Percentiles rank a stretch among this genome's conserved stretches.
Evolutionary conservation across 2,797 vertebrate genomes (phyloP).

Genomic region (Crocodylus rhombifer): DNA sequence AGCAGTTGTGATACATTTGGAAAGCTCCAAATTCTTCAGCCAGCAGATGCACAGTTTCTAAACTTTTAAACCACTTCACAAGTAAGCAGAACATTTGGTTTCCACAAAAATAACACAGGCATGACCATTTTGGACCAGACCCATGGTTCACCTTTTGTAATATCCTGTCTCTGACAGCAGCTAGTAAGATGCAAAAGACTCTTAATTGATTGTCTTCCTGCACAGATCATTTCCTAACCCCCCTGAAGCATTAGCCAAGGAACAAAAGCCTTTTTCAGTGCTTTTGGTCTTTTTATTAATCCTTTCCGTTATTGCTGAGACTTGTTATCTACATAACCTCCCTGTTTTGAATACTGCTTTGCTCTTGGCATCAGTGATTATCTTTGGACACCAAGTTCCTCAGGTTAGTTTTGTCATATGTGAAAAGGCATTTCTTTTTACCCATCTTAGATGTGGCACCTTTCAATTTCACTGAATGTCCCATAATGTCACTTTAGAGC

Average conservation of each 20-base stretch:
- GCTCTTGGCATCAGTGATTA: background rate
- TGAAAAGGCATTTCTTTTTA: background rate
- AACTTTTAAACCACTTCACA: background rate
- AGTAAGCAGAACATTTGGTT: background rate
- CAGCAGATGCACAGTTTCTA: background rate
- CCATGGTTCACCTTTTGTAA: background rate
- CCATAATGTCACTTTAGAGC: background rate
- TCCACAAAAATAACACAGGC: background rate
- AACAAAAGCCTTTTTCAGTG: background rate
- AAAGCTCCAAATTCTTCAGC: background rate
- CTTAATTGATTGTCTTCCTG: background rate
- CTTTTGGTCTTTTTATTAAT: background rate
- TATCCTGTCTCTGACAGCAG: background rate
- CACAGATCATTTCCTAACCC: background rate
- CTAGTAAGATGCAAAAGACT: background rate
- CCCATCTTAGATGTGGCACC: background rate
- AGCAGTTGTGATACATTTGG: background rate
- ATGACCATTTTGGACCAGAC: background rate
- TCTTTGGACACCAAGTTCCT: background rate
- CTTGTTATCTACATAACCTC: background rate
- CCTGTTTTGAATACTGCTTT: background rate
- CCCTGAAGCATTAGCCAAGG: background rate
- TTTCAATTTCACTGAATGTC: background rate
- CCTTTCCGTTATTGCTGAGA: background rate
- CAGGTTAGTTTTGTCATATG: background rate